Conservation (phyloP, 2,797 vertebrate genomes). For the Phrynocephalus guinanensis region DNA sequence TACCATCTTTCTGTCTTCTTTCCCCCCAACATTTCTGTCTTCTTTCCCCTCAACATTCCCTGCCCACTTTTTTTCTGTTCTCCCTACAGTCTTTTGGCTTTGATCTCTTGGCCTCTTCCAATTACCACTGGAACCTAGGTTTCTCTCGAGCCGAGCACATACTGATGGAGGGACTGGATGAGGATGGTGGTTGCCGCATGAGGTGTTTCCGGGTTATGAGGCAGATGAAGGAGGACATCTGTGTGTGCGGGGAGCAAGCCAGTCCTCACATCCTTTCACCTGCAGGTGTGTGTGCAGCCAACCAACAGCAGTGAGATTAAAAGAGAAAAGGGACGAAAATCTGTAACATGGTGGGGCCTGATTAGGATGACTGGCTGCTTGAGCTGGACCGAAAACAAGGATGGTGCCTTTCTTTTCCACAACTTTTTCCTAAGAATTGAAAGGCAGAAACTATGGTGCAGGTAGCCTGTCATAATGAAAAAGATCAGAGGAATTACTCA, state of each 20-base stretch:
- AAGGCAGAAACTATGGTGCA: background rate
- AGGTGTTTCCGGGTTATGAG: constrained; percentile 81
- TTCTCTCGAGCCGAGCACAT: constrained; percentile 83
- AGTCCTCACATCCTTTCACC: constrained; percentile 83
- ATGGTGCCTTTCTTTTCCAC: too few species aligned
- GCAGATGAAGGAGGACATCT: constrained; percentile 86
- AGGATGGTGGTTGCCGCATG: constrained; percentile 85
- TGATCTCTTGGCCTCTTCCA: constrained; percentile 82
- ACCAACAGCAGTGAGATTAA: background rate
- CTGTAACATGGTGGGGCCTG: background rate
- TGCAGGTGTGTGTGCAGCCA: constrained; percentile 77
- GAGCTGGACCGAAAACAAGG: background rate
- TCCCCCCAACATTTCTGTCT: background rate
- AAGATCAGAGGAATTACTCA: background rate
- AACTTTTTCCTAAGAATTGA: background rate
- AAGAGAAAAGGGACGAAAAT: background rate
- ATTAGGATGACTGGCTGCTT: background rate
- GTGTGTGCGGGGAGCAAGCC: constrained; percentile 85
- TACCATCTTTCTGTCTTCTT: background rate
- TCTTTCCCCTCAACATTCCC: constrained; percentile 1
- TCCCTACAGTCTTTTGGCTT: constrained; percentile 83
- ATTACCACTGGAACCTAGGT: constrained; percentile 87
- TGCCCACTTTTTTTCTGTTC: background rate
- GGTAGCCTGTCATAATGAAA: background rate
- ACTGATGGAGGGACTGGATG: constrained; percentile 83